Conservation (phyloP, 2,113 vertebrate genomes). For the Strigops habroptila region DNA sequence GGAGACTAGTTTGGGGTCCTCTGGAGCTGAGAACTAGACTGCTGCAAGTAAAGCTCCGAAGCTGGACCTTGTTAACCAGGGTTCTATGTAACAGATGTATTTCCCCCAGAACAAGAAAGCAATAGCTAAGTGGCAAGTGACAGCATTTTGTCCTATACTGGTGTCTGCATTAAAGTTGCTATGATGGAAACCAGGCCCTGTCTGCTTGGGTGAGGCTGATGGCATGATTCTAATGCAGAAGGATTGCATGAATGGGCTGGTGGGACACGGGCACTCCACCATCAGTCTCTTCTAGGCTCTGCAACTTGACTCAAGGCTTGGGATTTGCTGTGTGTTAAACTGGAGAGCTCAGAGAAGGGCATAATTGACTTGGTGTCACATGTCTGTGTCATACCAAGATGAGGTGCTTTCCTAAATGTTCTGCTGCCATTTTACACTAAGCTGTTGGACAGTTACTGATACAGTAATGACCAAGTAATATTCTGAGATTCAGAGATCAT, state of each 20-base stretch:
- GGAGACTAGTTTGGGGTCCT: neutral
- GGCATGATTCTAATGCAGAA: neutral
- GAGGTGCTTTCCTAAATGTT: neutral
- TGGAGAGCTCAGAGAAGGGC: neutral
- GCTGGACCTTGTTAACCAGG: neutral
- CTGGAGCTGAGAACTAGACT: neutral
- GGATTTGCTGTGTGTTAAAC: neutral
- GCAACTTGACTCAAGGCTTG: neutral
- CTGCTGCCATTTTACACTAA: neutral
- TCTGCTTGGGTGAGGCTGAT: neutral
- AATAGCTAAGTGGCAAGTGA: neutral
- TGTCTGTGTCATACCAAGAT: neutral
- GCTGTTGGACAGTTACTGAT: neutral
- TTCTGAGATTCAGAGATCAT: neutral
- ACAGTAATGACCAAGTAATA: neutral
- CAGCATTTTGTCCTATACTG: neutral
- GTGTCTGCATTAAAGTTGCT: neutral
- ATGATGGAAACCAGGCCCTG: neutral
- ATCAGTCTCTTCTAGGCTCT: neutral
- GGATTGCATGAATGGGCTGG: neutral
- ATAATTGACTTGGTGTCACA: neutral
- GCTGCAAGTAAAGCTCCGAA: neutral
- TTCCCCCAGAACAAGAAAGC: neutral
- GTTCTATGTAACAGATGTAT: neutral
- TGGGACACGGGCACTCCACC: neutral